A percentile compares a stretch with the other conserved stretches of the same genome.
These are phyloP conservation scores for Apomyelois bistriatella DNA, from an alignment of 2,888 invertebrate genomes.

Conservation along the genomic window DNA sequence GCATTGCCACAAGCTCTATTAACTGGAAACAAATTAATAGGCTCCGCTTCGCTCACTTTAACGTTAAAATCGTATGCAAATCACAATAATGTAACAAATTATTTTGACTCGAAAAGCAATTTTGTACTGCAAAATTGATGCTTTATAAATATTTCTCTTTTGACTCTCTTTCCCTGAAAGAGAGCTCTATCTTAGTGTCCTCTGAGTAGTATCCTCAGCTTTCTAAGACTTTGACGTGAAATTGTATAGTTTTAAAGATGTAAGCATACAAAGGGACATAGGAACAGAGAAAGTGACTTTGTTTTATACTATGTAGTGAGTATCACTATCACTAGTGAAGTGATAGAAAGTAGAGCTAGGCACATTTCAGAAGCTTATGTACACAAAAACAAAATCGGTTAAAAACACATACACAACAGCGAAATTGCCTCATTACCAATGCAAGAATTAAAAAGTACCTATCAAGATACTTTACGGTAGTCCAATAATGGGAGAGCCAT, in stretches of 20 bases:
- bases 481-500: not conserved
- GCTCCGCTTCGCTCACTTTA: conserved; percentile 14
- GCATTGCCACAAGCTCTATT: not conserved
- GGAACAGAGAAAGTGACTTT: no score
- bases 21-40: conserved; percentile 1
- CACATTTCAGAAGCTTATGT: no score
- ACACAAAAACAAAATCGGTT: not conserved
- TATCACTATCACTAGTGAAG: no score
- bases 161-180: not conserved
- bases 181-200: not conserved
- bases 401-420: no score
- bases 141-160: not conserved
- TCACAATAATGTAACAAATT: conserved; percentile 10
- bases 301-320: no score
- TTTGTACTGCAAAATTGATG: not conserved
- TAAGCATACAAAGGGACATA: no score
- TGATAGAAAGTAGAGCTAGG: no score
- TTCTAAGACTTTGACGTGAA: no score
- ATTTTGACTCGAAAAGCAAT: conserved; percentile 10
- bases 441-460: not conserved
- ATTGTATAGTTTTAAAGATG: no score
- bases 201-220: no score
- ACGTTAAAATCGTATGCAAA: conserved; percentile 12
- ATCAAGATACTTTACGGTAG: not conserved
- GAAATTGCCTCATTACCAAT: no score